Conservation (phyloP, 2,888 invertebrate species). For the Hirtodrosophila duncani region DNA sequence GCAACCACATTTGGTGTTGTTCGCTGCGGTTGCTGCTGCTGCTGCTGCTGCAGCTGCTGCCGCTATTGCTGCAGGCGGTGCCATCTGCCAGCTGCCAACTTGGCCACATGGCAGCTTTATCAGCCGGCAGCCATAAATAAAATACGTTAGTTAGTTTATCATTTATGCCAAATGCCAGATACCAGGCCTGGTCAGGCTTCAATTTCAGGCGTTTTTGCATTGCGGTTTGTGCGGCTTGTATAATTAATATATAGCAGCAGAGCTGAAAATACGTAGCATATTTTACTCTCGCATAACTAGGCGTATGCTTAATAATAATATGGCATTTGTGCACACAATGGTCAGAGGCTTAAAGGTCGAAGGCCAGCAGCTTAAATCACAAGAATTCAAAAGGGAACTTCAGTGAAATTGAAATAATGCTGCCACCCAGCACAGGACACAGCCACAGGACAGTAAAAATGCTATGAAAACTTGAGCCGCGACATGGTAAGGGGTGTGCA, state of each 20-base stretch:
- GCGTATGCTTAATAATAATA: constrained; percentile 39
- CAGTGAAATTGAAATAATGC: constrained; percentile 45
- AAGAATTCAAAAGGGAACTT: constrained; percentile 44
- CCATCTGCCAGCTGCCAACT: constrained; percentile 14
- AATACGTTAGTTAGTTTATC: constrained; percentile 61
- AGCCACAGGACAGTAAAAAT: constrained; percentile 29
- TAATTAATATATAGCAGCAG: constrained; percentile 45
- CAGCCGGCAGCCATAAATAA: constrained; percentile 53
- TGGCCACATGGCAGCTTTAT: constrained; percentile 31
- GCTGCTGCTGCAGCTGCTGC: constrained; percentile 40
- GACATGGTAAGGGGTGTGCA: not conserved
- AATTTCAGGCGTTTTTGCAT: constrained; percentile 19
- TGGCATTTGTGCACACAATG: constrained; percentile 34
- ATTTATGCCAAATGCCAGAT: constrained; percentile 27
- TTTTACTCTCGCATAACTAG: constrained; percentile 26
- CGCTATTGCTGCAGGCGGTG: constrained; percentile 20
- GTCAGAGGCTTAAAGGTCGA: constrained; percentile 36
- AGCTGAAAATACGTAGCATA: constrained; percentile 22
- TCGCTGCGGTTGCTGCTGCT: constrained; percentile 38
- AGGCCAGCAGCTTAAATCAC: constrained; percentile 26
- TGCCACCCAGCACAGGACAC: constrained; percentile 4
- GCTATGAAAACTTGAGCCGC: constrained; percentile 42
- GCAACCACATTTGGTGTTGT: constrained; percentile 35
- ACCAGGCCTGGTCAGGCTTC: constrained; percentile 23
- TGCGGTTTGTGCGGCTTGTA: constrained; percentile 44